Percentiles rank a stretch among this genome's conserved stretches.
Evolutionary conservation across 1,140 invertebrate genomes (phyloP).

Genomic region (Drosophila ananassae): DNA sequence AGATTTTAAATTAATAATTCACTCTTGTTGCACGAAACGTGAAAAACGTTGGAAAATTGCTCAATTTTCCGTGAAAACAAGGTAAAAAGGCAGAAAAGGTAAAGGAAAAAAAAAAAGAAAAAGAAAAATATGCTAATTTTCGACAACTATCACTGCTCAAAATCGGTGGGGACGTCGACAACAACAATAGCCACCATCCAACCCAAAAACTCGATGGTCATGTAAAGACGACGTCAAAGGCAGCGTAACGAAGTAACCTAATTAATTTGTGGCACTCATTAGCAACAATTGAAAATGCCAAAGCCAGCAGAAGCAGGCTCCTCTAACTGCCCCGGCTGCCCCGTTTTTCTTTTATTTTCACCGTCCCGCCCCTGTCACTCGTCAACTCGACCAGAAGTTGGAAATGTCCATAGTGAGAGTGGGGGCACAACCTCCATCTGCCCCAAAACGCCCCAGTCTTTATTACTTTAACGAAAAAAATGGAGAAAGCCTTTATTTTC

Average conservation of each 20-base stretch:
- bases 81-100: slow-evolving; percentile 23
- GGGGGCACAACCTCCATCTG: slow-evolving; percentile 16
- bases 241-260: slow-evolving; percentile 81
- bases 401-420: slow-evolving; percentile 55
- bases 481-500: not conserved
- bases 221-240: slow-evolving; percentile 44
- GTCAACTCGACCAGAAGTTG: slow-evolving; percentile 59
- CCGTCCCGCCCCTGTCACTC: slow-evolving; percentile 24
- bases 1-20: slow-evolving; percentile 70
- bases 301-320: slow-evolving; percentile 44
- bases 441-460: not conserved
- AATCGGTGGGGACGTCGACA: slow-evolving; percentile 32
- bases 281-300: slow-evolving; percentile 80
- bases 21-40: slow-evolving; percentile 31
- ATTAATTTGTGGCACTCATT: slow-evolving; percentile 83
- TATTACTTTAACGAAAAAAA: not conserved
- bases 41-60: slow-evolving; percentile 77
- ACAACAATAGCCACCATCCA: slow-evolving; percentile 6
- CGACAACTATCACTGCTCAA: slow-evolving; percentile 70
- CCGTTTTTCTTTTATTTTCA: not conserved
- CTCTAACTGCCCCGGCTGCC: slow-evolving; percentile 11
- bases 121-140: slow-evolving; percentile 80
- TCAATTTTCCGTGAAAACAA: slow-evolving; percentile 76
- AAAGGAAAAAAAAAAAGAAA: slow-evolving; percentile 36
- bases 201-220: slow-evolving; percentile 35